phyloP scores from a whole-genome alignment of 2,797 vertebrate species.

The Lutra lutra region DNA sequence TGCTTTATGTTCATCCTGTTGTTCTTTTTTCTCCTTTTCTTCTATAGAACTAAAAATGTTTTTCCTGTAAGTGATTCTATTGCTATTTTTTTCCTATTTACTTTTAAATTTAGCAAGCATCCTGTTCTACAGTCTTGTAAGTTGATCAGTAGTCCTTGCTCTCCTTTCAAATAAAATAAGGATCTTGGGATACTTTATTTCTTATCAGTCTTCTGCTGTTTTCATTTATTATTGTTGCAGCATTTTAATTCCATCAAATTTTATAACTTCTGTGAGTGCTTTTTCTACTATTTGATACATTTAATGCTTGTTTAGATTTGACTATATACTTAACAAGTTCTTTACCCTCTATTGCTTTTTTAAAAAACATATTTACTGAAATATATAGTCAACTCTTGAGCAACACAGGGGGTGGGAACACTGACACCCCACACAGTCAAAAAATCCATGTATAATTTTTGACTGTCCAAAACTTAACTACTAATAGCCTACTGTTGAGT shows the following conservation, averaged over 20 bases:
- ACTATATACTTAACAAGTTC: background rate
- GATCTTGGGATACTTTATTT: background rate
- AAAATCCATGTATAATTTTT: background rate
- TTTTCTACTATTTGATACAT: background rate
- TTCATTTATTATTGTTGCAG: background rate
- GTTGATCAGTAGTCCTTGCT: background rate
- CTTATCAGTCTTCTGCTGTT: background rate
- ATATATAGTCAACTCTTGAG: background rate
- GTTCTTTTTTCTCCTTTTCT: background rate
- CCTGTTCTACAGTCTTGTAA: background rate
- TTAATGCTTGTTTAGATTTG: background rate
- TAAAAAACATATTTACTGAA: background rate
- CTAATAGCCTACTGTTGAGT: background rate
- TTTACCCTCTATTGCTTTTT: background rate
- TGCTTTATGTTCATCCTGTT: background rate
- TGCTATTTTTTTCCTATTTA: conserved; percentile 15
- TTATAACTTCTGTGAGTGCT: background rate
- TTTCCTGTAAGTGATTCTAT: conserved; percentile 2
- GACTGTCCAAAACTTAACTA: background rate
- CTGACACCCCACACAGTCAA: background rate
- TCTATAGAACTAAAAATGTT: background rate
- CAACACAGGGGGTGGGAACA: background rate
- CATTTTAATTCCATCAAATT: background rate
- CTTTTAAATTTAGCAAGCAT: conserved; percentile 41
- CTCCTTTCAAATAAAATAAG: conserved; percentile 38